These are phyloP conservation scores for Vespertilio murinus DNA, from an alignment of 2,797 vertebrate genomes.

Conservation along the genomic window DNA sequence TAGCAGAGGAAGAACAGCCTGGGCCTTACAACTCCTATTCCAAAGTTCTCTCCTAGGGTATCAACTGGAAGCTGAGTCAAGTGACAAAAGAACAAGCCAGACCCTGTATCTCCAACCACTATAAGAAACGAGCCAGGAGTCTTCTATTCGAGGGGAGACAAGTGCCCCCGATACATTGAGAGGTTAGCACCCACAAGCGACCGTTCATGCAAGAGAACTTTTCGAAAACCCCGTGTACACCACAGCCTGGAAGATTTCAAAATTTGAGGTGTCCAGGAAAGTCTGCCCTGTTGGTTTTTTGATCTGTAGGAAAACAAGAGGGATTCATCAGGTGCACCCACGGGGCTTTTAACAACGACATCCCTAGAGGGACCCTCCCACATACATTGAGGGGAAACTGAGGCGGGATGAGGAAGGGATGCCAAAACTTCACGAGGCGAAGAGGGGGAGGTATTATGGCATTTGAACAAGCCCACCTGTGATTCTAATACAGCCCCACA, in stretches of 20 bases:
- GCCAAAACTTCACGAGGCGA: not conserved
- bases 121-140: not conserved
- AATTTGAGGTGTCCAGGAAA: not conserved
- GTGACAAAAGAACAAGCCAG: not conserved
- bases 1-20: not conserved
- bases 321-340: not conserved
- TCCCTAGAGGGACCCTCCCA: not conserved
- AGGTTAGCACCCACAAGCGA: not conserved
- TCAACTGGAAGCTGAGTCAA: not conserved
- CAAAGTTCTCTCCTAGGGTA: not conserved
- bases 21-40: not conserved
- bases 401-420: not conserved
- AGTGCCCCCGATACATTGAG: not conserved
- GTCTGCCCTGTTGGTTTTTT: not conserved
- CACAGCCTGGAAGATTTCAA: not conserved
- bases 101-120: not conserved
- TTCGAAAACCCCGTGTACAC: not conserved
- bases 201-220: not conserved
- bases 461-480: not conserved
- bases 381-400: not conserved
- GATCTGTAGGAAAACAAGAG: not conserved
- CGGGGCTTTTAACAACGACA: not conserved
- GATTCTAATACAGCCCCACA: not conserved
- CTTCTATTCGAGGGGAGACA: not conserved
- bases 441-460: not conserved